A percentile compares a stretch with the other conserved stretches of the same genome.
These are phyloP conservation scores for Craniophora ligustri DNA, from an alignment of 2,888 invertebrate genomes.

Conservation along the genomic window DNA sequence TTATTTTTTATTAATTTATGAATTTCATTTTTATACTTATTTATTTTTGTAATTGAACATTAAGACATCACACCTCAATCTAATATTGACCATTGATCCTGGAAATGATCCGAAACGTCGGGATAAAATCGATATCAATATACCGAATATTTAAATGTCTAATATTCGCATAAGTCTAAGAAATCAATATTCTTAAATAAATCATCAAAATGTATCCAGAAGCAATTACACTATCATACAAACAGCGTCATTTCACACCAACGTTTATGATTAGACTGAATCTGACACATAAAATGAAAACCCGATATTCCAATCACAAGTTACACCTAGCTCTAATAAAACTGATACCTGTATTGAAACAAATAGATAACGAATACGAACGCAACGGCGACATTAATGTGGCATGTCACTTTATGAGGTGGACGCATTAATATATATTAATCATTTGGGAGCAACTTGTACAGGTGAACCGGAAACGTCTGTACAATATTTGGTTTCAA, in stretches of 20 bases:
- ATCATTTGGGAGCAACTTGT: conserved; percentile 71
- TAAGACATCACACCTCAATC: no score
- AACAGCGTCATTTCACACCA: conserved; percentile 22
- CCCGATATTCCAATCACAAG: conserved; percentile 21
- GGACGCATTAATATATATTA: conserved; percentile 75
- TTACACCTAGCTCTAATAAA: conserved; percentile 39
- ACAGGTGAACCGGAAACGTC: conserved; percentile 66
- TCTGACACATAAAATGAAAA: conserved; percentile 36
- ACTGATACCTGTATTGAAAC: conserved; percentile 48
- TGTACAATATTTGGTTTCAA: conserved; percentile 43
- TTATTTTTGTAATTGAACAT: no score
- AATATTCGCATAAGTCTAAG: no score
- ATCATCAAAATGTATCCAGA: not conserved
- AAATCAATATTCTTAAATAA: not conserved
- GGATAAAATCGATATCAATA: no score
- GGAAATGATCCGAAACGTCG: no score
- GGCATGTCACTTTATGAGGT: conserved; percentile 67
- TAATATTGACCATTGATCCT: no score
- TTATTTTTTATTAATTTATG: no score
- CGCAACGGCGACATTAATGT: conserved; percentile 75
- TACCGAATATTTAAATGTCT: no score
- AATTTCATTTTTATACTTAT: no score
- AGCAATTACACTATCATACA: conserved; percentile 21
- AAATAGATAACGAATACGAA: conserved; percentile 64
- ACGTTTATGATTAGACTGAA: conserved; percentile 24